A percentile compares a stretch with the other conserved stretches of the same genome.
Conservation (phyloP, 2,888 invertebrate genomes). For the Mechanitis messenoides region DNA sequence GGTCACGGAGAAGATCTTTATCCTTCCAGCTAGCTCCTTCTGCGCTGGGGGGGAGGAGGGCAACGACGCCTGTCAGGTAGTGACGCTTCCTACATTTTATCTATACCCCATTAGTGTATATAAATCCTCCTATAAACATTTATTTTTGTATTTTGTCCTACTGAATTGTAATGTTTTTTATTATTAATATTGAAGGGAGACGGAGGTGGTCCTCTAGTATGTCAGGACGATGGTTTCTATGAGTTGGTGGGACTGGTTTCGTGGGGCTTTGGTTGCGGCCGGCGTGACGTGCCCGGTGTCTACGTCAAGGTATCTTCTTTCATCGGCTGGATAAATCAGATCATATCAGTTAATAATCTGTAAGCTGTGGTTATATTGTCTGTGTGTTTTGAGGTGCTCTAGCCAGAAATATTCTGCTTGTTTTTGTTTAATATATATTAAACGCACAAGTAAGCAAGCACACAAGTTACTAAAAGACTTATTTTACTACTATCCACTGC, state of each 20-base stretch:
- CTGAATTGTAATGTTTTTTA: too few relatives aligned
- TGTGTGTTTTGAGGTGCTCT: too few relatives aligned
- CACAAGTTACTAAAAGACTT: too few relatives aligned
- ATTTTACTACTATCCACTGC: too few relatives aligned
- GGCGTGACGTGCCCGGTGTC: conserved; percentile 95
- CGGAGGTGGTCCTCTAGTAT: conserved; percentile 95
- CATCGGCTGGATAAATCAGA: conserved; percentile 98
- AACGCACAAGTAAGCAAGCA: too few relatives aligned
- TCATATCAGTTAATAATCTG: conserved; percentile 95
- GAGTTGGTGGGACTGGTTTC: conserved; percentile 95
- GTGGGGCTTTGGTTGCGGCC: conserved; percentile 97
- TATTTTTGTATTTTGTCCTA: too few relatives aligned
- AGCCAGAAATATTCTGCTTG: too few relatives aligned
- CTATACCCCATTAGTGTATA: not conserved
- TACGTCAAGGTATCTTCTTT: conserved; percentile 97
- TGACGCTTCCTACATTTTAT: not conserved
- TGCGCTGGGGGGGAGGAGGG: conserved; percentile 96
- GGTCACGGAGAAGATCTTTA: conserved; percentile 96
- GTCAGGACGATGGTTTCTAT: conserved; percentile 94
- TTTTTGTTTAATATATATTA: too few relatives aligned
- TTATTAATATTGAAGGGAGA: conserved; percentile 80
- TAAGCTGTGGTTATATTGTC: conserved; percentile 46
- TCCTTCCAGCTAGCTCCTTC: conserved; percentile 93
- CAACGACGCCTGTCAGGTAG: conserved; percentile 82
- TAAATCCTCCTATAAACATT: too few relatives aligned